A percentile compares a stretch with the other conserved stretches of the same genome.
Evolutionary conservation across 2,113 vertebrate genomes (phyloP).

Genomic region (Pardalotus punctatus): DNA sequence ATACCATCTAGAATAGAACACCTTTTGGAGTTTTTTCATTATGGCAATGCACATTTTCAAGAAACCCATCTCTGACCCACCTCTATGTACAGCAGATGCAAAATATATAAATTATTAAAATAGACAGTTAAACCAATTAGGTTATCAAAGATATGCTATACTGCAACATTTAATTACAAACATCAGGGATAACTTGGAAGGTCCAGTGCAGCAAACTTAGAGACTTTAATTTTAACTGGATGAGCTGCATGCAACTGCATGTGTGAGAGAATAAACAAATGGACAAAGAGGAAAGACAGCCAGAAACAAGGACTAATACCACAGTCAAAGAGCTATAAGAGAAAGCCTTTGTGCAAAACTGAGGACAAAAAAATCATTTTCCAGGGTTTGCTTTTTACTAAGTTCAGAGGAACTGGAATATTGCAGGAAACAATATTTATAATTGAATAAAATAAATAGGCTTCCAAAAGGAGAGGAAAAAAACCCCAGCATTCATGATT

Average conservation of each 20-base stretch:
- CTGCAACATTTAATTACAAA: not conserved
- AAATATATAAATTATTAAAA: not conserved
- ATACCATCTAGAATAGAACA: not conserved
- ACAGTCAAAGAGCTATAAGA: not conserved
- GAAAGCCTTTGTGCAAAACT: not conserved
- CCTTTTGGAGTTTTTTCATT: not conserved
- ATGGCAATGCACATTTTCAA: not conserved
- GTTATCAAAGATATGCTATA: not conserved
- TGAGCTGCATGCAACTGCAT: not conserved
- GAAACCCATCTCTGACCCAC: not conserved
- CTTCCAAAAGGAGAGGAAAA: not conserved
- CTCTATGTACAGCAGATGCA: not conserved
- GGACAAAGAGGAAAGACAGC: not conserved
- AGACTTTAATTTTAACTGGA: not conserved
- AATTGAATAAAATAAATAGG: not conserved
- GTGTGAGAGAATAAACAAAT: not conserved
- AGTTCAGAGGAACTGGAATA: not conserved
- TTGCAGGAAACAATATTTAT: not conserved
- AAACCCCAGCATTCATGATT: not conserved
- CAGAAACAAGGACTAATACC: not conserved
- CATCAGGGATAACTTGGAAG: not conserved
- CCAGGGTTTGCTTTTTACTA: not conserved
- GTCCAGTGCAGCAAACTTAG: not conserved
- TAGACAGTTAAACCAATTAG: not conserved
- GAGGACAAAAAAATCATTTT: not conserved